Percentiles rank a stretch among this genome's conserved stretches.
Evolutionary conservation across 2,888 invertebrate genomes (phyloP).

Genomic region (Brenthis daphne): DNA sequence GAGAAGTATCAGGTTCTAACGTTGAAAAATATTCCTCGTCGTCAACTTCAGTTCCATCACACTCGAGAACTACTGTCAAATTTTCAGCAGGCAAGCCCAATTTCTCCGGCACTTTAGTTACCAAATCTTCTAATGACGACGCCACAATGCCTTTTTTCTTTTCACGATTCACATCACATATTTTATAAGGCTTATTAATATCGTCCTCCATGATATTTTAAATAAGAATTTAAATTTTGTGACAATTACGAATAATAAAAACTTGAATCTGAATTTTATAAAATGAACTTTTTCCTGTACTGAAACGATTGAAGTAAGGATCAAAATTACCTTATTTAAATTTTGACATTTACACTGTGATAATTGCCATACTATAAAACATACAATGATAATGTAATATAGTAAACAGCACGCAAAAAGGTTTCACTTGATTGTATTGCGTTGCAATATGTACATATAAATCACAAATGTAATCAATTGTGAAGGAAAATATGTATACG

Average conservation of each 20-base stretch:
- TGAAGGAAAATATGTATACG: neutral
- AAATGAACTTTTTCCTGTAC: constrained; percentile 12
- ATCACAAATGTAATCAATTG: neutral
- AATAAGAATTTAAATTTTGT: neutral
- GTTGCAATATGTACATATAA: neutral
- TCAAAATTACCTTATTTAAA: constrained; percentile 23
- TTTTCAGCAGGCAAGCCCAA: constrained; percentile 84
- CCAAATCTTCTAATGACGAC: constrained; percentile 88
- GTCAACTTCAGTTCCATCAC: constrained; percentile 97
- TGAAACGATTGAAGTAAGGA: constrained; percentile 10
- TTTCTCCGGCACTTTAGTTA: constrained; percentile 88
- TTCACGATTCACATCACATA: constrained; percentile 90
- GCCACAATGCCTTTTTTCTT: constrained; percentile 92
- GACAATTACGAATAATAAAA: neutral
- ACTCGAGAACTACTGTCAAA: constrained; percentile 92
- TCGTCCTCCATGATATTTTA: constrained; percentile 79
- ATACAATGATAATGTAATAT: neutral
- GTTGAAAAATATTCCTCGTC: constrained; percentile 97
- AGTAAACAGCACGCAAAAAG: constrained; percentile 6
- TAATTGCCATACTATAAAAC: constrained; percentile 35
- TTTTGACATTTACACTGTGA: constrained; percentile 32
- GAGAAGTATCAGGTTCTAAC: constrained; percentile 91
- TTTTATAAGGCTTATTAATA: constrained; percentile 87
- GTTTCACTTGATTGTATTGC: neutral
- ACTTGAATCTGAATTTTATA: constrained; percentile 1